phyloP scores from a whole-genome alignment of 1,140 invertebrate species.

The Penaeus chinensis region DNA sequence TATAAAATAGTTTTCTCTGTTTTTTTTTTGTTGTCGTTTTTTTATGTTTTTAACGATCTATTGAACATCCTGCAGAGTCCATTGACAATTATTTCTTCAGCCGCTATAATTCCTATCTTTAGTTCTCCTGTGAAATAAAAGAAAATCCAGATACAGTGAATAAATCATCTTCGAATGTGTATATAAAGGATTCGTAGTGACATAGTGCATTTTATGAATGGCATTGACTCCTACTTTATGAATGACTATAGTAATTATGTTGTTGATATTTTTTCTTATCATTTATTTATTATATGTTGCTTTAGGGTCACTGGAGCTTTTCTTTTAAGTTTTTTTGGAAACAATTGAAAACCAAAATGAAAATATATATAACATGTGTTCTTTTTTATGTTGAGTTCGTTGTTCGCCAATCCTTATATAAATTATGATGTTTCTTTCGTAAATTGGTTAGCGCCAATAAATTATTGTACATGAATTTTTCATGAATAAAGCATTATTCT shows the following conservation, averaged over 20 bases:
- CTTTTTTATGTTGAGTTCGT: slow-evolving; percentile 7
- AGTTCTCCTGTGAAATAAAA: too few species aligned
- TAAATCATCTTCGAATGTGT: too few species aligned
- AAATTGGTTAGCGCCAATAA: slow-evolving; percentile 15
- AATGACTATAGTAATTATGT: background rate
- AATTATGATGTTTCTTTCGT: slow-evolving; percentile 9
- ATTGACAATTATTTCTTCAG: too few species aligned
- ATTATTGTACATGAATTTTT: slow-evolving; percentile 23
- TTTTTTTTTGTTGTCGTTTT: too few species aligned
- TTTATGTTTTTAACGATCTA: too few species aligned
- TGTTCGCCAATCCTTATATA: slow-evolving; percentile 5
- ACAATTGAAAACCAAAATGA: background rate
- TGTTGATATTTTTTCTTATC: background rate
- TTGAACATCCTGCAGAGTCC: too few species aligned
- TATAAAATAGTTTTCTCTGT: too few species aligned
- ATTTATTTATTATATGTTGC: slow-evolving; percentile 6
- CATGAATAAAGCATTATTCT: slow-evolving; percentile 18
- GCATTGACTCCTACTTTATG: background rate
- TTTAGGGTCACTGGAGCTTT: slow-evolving; percentile 16
- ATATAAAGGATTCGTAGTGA: too few species aligned
- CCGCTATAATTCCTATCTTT: too few species aligned
- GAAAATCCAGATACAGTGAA: too few species aligned
- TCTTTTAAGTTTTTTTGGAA: background rate
- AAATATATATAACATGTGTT: background rate
- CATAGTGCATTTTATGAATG: too few species aligned